phyloP scores from a whole-genome alignment of 2,797 vertebrate species.

The Tragelaphus oryx region DNA sequence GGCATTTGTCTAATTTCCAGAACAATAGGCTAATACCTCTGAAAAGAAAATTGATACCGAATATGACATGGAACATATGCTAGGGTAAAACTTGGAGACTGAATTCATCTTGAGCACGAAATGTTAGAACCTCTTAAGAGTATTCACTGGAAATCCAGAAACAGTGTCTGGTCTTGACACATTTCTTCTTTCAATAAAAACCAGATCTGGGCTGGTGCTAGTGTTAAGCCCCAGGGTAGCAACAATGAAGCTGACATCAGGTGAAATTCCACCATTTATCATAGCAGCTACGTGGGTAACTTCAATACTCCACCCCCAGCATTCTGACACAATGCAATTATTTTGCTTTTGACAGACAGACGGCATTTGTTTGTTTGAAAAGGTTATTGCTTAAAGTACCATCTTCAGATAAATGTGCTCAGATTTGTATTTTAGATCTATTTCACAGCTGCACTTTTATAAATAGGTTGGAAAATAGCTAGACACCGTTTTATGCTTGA shows the following conservation, averaged over 20 bases:
- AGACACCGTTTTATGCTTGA: slow-evolving; percentile 44
- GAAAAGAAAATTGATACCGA: slow-evolving; percentile 42
- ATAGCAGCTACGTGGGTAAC: neutral
- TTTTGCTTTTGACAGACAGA: slow-evolving; percentile 50
- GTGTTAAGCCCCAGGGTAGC: neutral
- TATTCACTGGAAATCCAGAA: slow-evolving; percentile 42
- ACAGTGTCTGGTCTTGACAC: neutral
- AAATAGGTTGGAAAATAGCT: slow-evolving; percentile 55
- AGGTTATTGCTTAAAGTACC: slow-evolving; percentile 49
- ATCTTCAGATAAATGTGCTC: slow-evolving; percentile 5
- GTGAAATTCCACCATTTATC: slow-evolving; percentile 31
- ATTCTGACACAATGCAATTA: slow-evolving; percentile 54
- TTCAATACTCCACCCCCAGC: neutral
- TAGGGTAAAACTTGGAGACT: neutral
- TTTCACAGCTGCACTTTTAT: slow-evolving; percentile 48
- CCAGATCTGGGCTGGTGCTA: neutral
- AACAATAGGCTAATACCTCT: neutral
- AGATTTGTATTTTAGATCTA: slow-evolving; percentile 55
- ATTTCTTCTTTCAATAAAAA: slow-evolving; percentile 47
- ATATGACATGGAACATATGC: slow-evolving; percentile 19
- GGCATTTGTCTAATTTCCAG: slow-evolving; percentile 32
- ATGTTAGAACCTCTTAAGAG: slow-evolving; percentile 35
- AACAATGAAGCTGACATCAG: neutral
- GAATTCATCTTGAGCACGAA: slow-evolving; percentile 31
- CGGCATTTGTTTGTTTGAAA: slow-evolving; percentile 49